Percentiles rank a stretch among this genome's conserved stretches.
Evolutionary conservation across 2,113 vertebrate genomes (phyloP).

Genomic region (Sapayoa aenigma): DNA sequence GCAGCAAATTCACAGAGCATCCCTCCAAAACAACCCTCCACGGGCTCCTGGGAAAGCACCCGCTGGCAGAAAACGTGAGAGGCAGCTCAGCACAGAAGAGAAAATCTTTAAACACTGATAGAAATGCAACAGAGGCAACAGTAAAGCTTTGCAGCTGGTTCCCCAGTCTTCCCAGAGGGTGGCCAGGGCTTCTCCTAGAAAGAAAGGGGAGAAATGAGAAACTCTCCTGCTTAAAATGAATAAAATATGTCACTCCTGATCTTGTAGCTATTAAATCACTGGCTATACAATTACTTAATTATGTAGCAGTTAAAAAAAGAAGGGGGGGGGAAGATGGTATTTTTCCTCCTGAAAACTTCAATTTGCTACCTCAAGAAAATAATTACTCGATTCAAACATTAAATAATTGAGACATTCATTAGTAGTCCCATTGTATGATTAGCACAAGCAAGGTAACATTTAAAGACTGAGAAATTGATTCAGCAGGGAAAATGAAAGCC

Average conservation of each 20-base stretch:
- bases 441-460: constrained; percentile 35
- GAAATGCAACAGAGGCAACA: background rate
- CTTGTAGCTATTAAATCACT: constrained; percentile 73
- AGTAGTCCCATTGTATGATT: constrained; percentile 28
- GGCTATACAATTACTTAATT: constrained; percentile 79
- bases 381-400: constrained; percentile 72
- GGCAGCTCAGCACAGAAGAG: background rate
- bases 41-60: background rate
- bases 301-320: background rate
- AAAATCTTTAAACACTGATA: constrained; percentile 1
- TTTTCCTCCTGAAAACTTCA: constrained; percentile 67
- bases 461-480: constrained; percentile 42
- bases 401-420: constrained; percentile 71
- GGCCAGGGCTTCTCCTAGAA: background rate
- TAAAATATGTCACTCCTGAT: constrained; percentile 73
- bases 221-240: constrained; percentile 60
- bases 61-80: background rate
- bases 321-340: background rate
- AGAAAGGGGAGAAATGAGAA: constrained; percentile 45
- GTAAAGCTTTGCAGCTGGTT: constrained; percentile 44
- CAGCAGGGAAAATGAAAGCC: background rate
- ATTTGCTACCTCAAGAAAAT: constrained; percentile 77
- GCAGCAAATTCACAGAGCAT: background rate
- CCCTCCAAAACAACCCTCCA: background rate
- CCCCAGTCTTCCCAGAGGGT: constrained; percentile 41